Conservation (phyloP, 1,140 invertebrate species). For the Platyura marginata region DNA sequence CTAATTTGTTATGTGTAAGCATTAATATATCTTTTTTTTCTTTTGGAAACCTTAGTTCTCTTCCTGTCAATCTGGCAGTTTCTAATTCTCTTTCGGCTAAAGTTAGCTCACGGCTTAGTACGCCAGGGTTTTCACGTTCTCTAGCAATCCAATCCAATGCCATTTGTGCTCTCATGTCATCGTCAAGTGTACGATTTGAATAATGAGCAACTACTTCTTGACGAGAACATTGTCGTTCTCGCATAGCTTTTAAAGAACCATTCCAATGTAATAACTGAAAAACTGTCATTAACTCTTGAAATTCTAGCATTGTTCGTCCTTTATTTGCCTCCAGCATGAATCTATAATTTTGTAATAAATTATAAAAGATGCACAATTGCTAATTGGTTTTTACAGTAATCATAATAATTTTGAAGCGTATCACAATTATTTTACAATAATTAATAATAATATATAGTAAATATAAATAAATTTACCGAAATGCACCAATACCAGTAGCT, state of each 20-base stretch:
- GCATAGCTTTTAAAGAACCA: constrained; percentile 78
- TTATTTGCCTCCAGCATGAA: constrained; percentile 91
- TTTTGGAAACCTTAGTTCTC: constrained; percentile 84
- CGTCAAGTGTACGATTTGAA: constrained; percentile 72
- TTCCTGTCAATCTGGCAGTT: constrained; percentile 69
- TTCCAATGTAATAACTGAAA: constrained; percentile 94
- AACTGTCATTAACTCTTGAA: constrained; percentile 92
- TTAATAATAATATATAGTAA: not conserved
- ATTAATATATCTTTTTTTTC: constrained; percentile 90
- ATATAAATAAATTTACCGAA: constrained; percentile 34
- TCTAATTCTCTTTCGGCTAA: constrained; percentile 75
- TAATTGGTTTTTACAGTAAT: not conserved
- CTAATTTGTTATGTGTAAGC: constrained; percentile 64
- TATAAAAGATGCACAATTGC: not conserved
- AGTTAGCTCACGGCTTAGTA: constrained; percentile 61
- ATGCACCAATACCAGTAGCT: constrained; percentile 77
- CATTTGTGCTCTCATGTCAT: constrained; percentile 93
- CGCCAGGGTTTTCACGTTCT: constrained; percentile 62
- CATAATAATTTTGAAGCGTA: not conserved
- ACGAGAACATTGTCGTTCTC: constrained; percentile 84
- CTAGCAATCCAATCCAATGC: constrained; percentile 87
- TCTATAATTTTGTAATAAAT: constrained; percentile 21
- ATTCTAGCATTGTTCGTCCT: constrained; percentile 86
- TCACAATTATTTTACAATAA: not conserved
- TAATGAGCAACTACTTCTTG: constrained; percentile 92